Base-by-base conservation (phyloP, 2,797 vertebrate species). In the Zenarchopterus dispar region DNA sequence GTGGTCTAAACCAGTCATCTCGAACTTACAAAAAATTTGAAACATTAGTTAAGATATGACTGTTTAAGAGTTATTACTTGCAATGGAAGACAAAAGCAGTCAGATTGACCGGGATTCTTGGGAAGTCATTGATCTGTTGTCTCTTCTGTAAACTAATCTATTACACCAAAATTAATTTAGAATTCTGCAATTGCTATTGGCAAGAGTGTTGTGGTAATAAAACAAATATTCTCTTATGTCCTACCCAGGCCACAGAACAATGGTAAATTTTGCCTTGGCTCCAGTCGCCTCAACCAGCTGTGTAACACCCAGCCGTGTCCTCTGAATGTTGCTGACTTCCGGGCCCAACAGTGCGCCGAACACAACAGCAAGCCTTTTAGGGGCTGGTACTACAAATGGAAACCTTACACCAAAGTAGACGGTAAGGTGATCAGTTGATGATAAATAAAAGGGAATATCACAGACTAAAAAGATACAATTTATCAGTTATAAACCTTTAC, bases 331-430 rank as follows among this genome's bases (percentile, higher is more conserved):
- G 77, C 94, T 78, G 95, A 95, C 72, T 99, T 98, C 88, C 92
- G 97, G 58, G 93, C 96, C 45, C 96, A 96, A 88, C 97, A 99
- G 84, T 99, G 97, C 1, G 96, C 95, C 0, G 97, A 98, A 69
- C 96, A 98, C 89, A 99, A 99, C 92, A 96, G 95, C 91, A 98
- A 97, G 70, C 96, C 97, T 24, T 99, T 99, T 91, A 93, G 97
- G 18, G 97, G 97, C 48, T 99, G 97, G 97, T 97, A 95, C 93
- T 99, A 99, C 90, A 97, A 97, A 75, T 99, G 97, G 97, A 98
- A 97, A 79, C 97, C 97, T 3, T 99, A 99, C 70, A 97, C 93
- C 28, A 97, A 96, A 91, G 97, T 99, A 58, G 95, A 98, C 85
- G 97, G 97, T 99, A 93, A 91, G 61, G 49, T 57, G 17, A 18